Conservation (phyloP, 2,888 invertebrate genomes). For the Nesidiocoris tenuis region DNA sequence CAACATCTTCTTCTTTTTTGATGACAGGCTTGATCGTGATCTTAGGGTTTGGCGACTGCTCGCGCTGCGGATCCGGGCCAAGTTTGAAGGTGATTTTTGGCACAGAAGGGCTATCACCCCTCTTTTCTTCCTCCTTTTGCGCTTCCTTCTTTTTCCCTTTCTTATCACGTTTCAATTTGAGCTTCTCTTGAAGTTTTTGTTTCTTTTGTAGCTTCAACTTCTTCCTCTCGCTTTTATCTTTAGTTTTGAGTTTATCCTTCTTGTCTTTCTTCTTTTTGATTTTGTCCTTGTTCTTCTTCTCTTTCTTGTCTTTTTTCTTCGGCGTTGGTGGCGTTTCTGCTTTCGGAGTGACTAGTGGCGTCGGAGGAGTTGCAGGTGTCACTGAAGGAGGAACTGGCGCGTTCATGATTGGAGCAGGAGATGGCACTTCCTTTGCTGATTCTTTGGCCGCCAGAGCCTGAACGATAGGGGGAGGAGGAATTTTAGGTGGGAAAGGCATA, state of each 20-base stretch:
- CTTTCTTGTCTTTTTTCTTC: conserved; percentile 46
- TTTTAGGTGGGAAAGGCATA: conserved; percentile 12
- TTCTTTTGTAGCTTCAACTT: conserved; percentile 50
- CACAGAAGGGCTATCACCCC: conserved; percentile 55
- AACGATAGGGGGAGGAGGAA: conserved; percentile 6
- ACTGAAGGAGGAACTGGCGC: background rate
- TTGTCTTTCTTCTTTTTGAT: conserved; percentile 50
- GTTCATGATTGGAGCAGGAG: background rate
- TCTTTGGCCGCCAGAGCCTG: background rate
- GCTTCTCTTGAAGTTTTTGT: conserved; percentile 49
- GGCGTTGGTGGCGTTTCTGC: conserved; percentile 9
- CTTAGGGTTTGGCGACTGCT: conserved; percentile 60
- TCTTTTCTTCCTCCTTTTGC: conserved; percentile 52
- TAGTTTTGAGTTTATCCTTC: conserved; percentile 49
- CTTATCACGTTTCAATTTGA: conserved; percentile 46
- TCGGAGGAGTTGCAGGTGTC: background rate
- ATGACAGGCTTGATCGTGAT: conserved; percentile 63
- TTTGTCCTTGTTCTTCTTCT: conserved; percentile 47
- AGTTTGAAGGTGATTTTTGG: conserved; percentile 80
- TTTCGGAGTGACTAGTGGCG: background rate
- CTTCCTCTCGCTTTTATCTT: conserved; percentile 50
- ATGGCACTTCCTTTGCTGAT: background rate
- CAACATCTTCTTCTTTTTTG: conserved; percentile 59
- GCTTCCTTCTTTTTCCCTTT: conserved; percentile 50
- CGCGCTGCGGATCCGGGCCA: conserved; percentile 67